Evolutionary conservation across 2,113 vertebrate genomes (phyloP), one percentile per base, ranked within the genome.

Genomic region (Sinocyclocheilus grahami): DNA sequence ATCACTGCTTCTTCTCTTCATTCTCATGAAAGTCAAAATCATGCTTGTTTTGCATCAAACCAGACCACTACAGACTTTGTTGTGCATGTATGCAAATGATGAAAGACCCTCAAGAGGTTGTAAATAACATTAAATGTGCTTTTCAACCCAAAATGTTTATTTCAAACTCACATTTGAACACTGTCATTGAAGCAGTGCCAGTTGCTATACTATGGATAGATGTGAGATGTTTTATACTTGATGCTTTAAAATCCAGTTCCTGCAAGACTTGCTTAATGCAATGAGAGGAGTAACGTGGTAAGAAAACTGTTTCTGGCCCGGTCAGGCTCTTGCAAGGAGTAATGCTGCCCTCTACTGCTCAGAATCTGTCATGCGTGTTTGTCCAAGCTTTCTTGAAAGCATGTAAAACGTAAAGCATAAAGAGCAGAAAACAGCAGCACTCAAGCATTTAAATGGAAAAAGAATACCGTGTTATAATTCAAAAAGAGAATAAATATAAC

Each of bases 331-430:
- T 58, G 18, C 4, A 72, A 89, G 93, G 91, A 37, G 18, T 91
- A 89, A 91, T 92, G 89, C 82, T 55, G 86, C 91, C 3, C 92
- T 94, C 94, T 94, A 22, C 55, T 86, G 85, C 37, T 69, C 37
- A 12, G 1, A 27, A 10, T 22, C 9, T n/a, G 27, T 2, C 48
- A 16, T 77, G 42, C 2, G 42, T 75, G 46, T 46, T 7, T 24
- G 22, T 48, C 20, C 11, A n/a, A 12, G 22, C 20, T 75, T 2
- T n/a, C 72, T 3, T 46, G 5, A 75, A 75, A 1, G 5, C 5
- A 48, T 75, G 37, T 18, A 39, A 46, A 24, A 75, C 42, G 7
- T 8, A 42, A 42, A 42, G 7, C 42, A 2, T 75, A 24, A 75
- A 46, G 72, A 42, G 27, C 69, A 39, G 37, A 42, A 12, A 14